Percentiles rank a stretch among this genome's conserved stretches.
Evolutionary conservation across 64 coral and sea anemone species (phyloP).

Genomic region (Stichodactyla mertensii): DNA sequence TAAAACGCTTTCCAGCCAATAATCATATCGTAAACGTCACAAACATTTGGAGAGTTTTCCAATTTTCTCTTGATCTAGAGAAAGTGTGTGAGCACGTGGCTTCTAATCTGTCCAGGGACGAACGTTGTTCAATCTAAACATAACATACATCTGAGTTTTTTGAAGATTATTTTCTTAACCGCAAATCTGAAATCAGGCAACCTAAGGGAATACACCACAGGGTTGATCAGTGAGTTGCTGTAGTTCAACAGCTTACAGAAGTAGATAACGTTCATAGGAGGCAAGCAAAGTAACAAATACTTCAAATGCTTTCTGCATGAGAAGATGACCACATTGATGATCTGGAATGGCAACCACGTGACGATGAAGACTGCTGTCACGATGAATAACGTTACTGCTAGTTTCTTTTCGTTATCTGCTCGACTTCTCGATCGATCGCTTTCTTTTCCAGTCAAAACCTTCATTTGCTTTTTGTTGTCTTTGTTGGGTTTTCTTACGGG

Average conservation of each 20-base stretch:
- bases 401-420: constrained; percentile 57
- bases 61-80: no score
- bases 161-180: neutral
- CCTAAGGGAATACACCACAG: constrained; percentile 74
- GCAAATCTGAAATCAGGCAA: constrained; percentile 56
- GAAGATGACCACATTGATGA: constrained; percentile 52
- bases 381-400: constrained; percentile 64
- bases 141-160: neutral
- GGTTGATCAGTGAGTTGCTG: constrained; percentile 63
- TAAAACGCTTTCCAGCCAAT: no score
- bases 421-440: neutral
- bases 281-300: constrained; percentile 13
- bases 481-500: neutral
- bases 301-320: constrained; percentile 46
- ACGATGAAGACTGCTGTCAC: constrained; percentile 71
- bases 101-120: no score
- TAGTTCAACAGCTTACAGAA: constrained; percentile 73
- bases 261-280: constrained; percentile 39
- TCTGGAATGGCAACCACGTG: constrained; percentile 81
- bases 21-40: no score
- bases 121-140: neutral
- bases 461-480: neutral
- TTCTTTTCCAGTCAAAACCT: constrained; percentile 19
- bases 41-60: no score
- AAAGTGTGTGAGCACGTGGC: no score